These are phyloP conservation scores for Operophtera brumata DNA, from an alignment of 2,888 invertebrate species.

Conservation along the genomic window DNA sequence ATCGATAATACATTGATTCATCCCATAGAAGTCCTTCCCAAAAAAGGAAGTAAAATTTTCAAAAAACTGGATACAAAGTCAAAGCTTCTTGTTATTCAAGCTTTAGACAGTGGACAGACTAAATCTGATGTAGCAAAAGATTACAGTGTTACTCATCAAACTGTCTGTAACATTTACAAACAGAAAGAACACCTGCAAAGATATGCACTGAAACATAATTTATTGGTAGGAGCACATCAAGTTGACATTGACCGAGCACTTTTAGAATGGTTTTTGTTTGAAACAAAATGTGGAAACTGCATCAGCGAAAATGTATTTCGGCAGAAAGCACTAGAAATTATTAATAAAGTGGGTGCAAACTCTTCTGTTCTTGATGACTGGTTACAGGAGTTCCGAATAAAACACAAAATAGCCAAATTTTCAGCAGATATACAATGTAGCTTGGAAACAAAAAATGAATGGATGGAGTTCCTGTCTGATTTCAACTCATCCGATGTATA, in stretches of 20 bases:
- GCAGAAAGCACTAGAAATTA: constrained; percentile 38
- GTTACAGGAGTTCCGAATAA: constrained; percentile 41
- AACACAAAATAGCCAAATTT: constrained; percentile 43
- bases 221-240: too few relatives aligned
- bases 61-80: not conserved
- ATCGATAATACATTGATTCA: not conserved
- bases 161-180: too few relatives aligned
- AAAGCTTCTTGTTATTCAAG: constrained; percentile 46
- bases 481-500: constrained; percentile 38
- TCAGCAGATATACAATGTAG: constrained; percentile 28
- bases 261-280: constrained; percentile 42
- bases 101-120: constrained; percentile 45
- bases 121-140: constrained; percentile 45
- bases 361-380: constrained; percentile 40
- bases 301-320: constrained; percentile 38
- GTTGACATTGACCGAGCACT: constrained; percentile 42
- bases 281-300: constrained; percentile 35
- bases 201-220: too few relatives aligned
- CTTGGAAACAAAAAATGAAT: constrained; percentile 34
- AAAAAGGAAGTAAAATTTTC: too few relatives aligned
- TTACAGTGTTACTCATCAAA: constrained; percentile 43
- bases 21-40: not conserved
- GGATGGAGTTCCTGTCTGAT: constrained; percentile 37
- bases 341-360: constrained; percentile 26
- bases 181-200: too few relatives aligned